A percentile compares a stretch with the other conserved stretches of the same genome.
phyloP scores from a whole-genome alignment of 2,113 vertebrate species.

The Paradoxurus hermaphroditus region DNA sequence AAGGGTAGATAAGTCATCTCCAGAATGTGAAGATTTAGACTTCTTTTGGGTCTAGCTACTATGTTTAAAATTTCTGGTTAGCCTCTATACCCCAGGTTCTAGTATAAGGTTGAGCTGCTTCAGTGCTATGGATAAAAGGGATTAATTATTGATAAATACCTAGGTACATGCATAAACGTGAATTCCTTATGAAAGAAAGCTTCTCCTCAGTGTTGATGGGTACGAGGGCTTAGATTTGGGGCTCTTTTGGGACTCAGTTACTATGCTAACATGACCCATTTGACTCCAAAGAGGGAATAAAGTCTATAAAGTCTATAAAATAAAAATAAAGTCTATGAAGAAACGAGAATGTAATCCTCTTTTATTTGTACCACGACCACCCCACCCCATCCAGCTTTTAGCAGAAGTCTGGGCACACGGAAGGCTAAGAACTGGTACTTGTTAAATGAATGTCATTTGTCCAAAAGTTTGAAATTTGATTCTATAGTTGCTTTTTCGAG shows the following conservation, averaged over 20 bases:
- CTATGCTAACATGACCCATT: conserved; percentile 23
- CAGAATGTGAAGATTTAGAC: conserved; percentile 50
- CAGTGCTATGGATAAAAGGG: conserved; percentile 13
- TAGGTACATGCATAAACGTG: background rate
- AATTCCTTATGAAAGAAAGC: conserved; percentile 27
- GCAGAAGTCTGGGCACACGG: background rate
- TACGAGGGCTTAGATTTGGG: background rate
- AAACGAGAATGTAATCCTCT: background rate
- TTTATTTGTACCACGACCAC: conserved; percentile 15
- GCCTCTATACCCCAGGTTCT: background rate
- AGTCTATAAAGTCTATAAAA: background rate
- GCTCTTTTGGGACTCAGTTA: background rate
- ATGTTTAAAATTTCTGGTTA: conserved; percentile 28
- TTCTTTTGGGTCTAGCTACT: conserved; percentile 34
- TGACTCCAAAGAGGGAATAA: conserved; percentile 29
- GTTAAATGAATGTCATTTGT: background rate
- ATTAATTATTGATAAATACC: conserved; percentile 23
- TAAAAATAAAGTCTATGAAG: background rate
- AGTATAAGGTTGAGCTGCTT: conserved; percentile 20
- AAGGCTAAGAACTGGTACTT: background rate
- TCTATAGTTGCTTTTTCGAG: conserved; percentile 39
- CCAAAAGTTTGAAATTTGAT: conserved; percentile 32
- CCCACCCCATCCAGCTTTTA: background rate
- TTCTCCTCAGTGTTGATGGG: background rate
- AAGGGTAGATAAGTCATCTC: conserved; percentile 33